Evolutionary conservation across 2,797 vertebrate species (phyloP), one percentile per base, ranked within the genome.

Genomic region (Propithecus deckenii): DNA sequence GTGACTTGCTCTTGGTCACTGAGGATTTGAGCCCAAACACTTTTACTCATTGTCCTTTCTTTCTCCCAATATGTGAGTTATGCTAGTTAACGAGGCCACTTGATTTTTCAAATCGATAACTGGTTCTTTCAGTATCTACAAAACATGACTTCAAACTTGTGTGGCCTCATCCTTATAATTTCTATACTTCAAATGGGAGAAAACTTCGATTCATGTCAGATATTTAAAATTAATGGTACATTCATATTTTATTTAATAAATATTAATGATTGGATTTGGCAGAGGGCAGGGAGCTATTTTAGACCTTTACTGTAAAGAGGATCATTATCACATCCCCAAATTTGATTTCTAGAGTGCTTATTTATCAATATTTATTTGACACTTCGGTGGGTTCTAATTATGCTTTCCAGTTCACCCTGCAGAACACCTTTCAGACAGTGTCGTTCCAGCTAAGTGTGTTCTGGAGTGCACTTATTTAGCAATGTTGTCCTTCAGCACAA

Each of bases 171-270:
- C 13, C n/a, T 95, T 71, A 17, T 10, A 25, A 83, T 57, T 83
- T 78, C 63, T 65, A 0, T 2, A 5, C 88, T 61, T 87, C 55
- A 12, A 67, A 38, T 50, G 52, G 71, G 41, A 57, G 63, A 76
- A 79, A 86, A 78, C 85, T 97, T 97, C 50, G 85, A 97, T 95
- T 97, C 74, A 71, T 83, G 93, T 97, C 97, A 96, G 89, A 28
- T 79, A 87, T 59, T 90, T 75, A 86, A n/a, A 98, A 97, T 97
- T 97, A 98, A 98, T 97, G 98, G 93, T 86, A 95, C 17, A 20
- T 96, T 99, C 98, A 98, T 99, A 98, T 98, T 98, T 99, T 98
- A 99, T 99, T 99, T 96, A 98, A 98, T 97, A 98, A 98, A 98
- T 98, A 98, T 97, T 98, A 98, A 98, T 98, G 97, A 93, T 25